A percentile compares a stretch with the other conserved stretches of the same genome.
Conservation (phyloP, 2,113 vertebrate species). For the Conger conger region DNA sequence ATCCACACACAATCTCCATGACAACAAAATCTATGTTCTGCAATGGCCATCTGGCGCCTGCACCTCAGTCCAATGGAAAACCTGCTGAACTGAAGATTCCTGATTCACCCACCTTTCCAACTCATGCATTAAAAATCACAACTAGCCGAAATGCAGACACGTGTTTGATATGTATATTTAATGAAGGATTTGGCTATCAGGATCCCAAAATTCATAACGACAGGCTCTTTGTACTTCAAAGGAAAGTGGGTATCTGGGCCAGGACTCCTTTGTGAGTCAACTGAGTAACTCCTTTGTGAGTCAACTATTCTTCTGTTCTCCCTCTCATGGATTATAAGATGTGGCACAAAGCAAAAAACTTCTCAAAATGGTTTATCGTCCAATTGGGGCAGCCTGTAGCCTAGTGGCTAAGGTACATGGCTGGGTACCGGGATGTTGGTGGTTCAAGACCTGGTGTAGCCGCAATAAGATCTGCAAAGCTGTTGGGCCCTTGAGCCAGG, state of each 20-base stretch:
- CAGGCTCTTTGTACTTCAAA: conserved; percentile 14
- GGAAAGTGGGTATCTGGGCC: conserved; percentile 54
- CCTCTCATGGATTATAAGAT: not conserved
- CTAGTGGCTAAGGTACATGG: no score
- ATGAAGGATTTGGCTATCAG: not conserved
- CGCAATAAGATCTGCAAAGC: no score
- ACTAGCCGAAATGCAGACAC: not conserved
- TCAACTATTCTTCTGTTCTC: not conserved
- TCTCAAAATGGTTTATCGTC: not conserved
- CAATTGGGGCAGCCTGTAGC: not conserved
- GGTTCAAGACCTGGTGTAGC: no score
- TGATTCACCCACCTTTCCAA: not conserved
- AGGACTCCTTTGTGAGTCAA: conserved; percentile 37
- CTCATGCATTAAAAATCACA: not conserved
- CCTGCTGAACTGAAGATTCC: no score
- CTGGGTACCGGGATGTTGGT: no score
- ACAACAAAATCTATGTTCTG: no score
- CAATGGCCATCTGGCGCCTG: no score
- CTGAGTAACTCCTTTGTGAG: not conserved
- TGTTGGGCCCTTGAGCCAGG: no score
- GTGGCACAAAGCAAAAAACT: not conserved
- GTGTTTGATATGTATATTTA: conserved; percentile 5
- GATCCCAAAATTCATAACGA: conserved; percentile 8
- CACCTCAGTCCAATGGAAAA: no score
- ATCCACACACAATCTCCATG: no score